Conservation (phyloP, 2,797 vertebrate species). For the Erpetoichthys calabaricus region DNA sequence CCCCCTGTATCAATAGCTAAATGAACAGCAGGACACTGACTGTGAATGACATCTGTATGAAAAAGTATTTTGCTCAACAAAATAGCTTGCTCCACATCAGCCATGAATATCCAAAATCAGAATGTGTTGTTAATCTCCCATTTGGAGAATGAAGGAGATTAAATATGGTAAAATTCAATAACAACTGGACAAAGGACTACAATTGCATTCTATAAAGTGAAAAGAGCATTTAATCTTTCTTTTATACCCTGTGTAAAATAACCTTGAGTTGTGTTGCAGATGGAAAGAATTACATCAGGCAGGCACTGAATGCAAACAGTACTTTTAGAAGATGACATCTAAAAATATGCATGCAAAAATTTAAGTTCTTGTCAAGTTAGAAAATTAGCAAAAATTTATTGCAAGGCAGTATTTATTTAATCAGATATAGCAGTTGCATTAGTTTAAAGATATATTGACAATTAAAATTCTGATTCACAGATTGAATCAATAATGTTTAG, state of each 20-base stretch:
- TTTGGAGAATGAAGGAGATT: neutral
- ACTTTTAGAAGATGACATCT: too few species aligned
- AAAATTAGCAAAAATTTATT: too few species aligned
- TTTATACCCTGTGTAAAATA: neutral
- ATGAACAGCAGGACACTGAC: neutral
- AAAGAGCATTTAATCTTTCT: neutral
- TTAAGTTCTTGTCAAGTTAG: too few species aligned
- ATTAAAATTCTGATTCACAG: too few species aligned
- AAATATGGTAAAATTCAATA: neutral
- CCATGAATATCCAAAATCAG: neutral
- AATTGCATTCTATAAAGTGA: neutral
- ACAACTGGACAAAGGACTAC: neutral
- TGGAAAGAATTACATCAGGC: neutral
- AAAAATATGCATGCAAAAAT: too few species aligned
- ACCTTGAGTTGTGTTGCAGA: neutral
- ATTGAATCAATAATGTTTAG: too few species aligned
- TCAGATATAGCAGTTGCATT: too few species aligned
- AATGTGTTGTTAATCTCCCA: neutral
- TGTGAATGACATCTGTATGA: neutral
- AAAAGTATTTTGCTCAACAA: neutral
- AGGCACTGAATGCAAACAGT: neutral
- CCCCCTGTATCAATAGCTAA: neutral
- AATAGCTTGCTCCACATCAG: neutral
- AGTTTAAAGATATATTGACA: too few species aligned
- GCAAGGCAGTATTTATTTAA: too few species aligned